Percentiles rank a stretch among this genome's conserved stretches.
Evolutionary conservation across 2,797 vertebrate genomes (phyloP).

Genomic region (Chiroxiphia lanceolata): DNA sequence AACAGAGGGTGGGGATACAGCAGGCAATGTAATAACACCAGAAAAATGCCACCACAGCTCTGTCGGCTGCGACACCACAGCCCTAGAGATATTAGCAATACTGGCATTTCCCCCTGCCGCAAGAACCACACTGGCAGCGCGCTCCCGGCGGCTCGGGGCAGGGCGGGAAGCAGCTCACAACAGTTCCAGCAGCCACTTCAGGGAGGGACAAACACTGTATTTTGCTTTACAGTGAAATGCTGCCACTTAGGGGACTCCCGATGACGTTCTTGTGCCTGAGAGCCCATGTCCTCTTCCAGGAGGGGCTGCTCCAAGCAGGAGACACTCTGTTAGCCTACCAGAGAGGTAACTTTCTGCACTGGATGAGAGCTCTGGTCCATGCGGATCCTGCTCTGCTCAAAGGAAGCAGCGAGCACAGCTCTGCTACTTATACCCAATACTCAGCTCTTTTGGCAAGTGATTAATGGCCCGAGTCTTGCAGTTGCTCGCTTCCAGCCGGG

Average conservation of each 20-base stretch:
- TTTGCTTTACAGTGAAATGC: constrained; percentile 63
- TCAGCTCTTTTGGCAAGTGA: constrained; percentile 39
- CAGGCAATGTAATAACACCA: constrained; percentile 57
- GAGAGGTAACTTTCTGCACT: not conserved
- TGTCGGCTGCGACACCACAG: constrained; percentile 46
- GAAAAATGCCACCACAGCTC: constrained; percentile 67
- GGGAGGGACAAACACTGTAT: constrained; percentile 15
- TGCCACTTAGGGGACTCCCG: constrained; percentile 65
- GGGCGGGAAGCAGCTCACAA: constrained; percentile 62
- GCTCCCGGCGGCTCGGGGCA: constrained; percentile 35
- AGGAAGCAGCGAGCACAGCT: not conserved
- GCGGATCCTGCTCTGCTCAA: not conserved
- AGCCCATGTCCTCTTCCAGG: not conserved
- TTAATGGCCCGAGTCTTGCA: not conserved
- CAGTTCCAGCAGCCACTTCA: constrained; percentile 61
- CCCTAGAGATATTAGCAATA: constrained; percentile 43
- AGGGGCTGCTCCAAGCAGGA: not conserved
- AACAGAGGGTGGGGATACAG: constrained; percentile 62
- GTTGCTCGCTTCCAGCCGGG: constrained; percentile 8
- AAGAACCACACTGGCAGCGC: constrained; percentile 62
- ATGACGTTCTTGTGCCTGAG: constrained; percentile 46
- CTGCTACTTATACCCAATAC: constrained; percentile 38
- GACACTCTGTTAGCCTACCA: not conserved
- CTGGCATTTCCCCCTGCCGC: constrained; percentile 56
- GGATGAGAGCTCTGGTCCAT: not conserved